Base-by-base conservation (phyloP, 2,797 vertebrate species). In the Chloroceryle inda region DNA sequence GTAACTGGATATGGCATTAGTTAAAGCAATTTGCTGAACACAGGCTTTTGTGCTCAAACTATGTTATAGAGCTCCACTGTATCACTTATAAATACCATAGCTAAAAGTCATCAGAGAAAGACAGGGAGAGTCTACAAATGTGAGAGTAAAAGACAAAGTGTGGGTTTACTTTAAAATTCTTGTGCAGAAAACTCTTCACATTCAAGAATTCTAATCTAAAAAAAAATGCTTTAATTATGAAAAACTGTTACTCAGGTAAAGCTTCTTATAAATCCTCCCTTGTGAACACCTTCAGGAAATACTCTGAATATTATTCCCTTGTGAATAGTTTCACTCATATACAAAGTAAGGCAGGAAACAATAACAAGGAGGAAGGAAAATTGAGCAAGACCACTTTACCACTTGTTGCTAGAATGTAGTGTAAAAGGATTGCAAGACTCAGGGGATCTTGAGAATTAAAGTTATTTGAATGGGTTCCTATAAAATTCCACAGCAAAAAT, bases 1-100 rank as follows among this genome's bases (percentile, higher is more conserved):
- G 98, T 98, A 98, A 98, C 94, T 91, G 93, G 97, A 98, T 97
- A 98, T 62, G 81, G 95, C 69, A 96, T 97, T 78, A 97, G 95
- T 91, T 59, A 23, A 89, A 91, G 89, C 84, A 94, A 97, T 96
- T 97, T 98, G 98, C 97, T 97, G 98, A 98, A 97, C 97, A 96
- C 76, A 11, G 93, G 81, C 83, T 97, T 98, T 97, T 91, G 15
- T 93, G 76, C 85, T 77, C 69, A 93, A 97, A 97, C 94, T 94
- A 89, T 26, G 73, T 95, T 94, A 96, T 73, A 18, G 79, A 92
- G 71, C 78, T 96, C 31, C 18, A 86, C 75, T 85, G 61, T 96
- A 88, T 96, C 91, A 44, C 66, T 95, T 74, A 81, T 93, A 95
- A 93, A 92, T 86, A 69, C 45, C 47, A 22, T 11, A 85, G 49